These are phyloP conservation scores for Cyphomyrus discorhynchus DNA, from an alignment of 2,113 vertebrate genomes.

Conservation along the genomic window DNA sequence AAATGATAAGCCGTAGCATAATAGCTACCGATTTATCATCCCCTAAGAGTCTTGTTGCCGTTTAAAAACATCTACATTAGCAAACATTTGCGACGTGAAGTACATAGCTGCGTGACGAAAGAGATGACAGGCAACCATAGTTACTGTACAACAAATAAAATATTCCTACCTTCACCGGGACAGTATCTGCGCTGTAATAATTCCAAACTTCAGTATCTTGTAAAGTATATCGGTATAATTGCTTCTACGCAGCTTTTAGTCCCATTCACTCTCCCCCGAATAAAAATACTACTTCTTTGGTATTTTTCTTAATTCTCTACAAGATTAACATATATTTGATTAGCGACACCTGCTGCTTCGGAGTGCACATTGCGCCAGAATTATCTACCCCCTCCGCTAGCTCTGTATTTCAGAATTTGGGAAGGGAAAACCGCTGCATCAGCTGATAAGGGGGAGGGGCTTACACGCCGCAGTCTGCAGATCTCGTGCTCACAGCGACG, in stretches of 20 bases:
- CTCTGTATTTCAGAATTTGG: neutral
- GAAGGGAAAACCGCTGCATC: neutral
- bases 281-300: neutral
- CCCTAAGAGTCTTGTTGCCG: neutral
- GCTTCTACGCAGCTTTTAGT: neutral
- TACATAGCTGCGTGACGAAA: neutral
- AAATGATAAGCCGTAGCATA: neutral
- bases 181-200: neutral
- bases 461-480: neutral
- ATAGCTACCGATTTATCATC: neutral
- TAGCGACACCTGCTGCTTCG: neutral
- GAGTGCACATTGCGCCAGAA: neutral
- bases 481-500: neutral
- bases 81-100: neutral
- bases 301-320: neutral
- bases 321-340: neutral
- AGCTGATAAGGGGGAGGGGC: neutral
- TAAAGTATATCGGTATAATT: neutral
- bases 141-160: neutral
- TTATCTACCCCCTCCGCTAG: neutral
- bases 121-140: neutral
- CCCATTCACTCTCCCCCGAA: neutral
- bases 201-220: neutral
- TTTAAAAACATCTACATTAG: neutral
- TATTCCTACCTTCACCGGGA: constrained; percentile 1